These are phyloP conservation scores for Ammodytes marinus DNA, from an alignment of 2,113 vertebrate genomes.

Conservation along the genomic window DNA sequence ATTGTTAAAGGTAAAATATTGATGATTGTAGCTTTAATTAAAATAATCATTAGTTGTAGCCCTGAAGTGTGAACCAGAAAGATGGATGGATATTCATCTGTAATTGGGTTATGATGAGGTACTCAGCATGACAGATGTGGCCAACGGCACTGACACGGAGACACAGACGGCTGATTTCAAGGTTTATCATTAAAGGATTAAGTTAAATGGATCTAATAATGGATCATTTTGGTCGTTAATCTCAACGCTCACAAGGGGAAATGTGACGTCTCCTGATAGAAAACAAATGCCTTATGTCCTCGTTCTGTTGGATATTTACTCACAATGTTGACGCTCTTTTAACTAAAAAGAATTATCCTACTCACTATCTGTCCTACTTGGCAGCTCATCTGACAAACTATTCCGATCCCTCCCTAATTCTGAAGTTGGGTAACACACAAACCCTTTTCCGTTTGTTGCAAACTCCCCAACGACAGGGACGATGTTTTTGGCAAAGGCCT, in stretches of 20 bases:
- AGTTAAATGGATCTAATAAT: constrained; percentile 20
- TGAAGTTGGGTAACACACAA: constrained; percentile 27
- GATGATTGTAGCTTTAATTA: constrained; percentile 27
- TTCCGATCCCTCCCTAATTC: constrained; percentile 29
- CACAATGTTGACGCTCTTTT: constrained; percentile 7
- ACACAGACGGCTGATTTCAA: constrained; percentile 21
- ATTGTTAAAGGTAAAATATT: constrained; percentile 5
- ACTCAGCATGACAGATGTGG: constrained; percentile 38
- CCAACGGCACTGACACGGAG: constrained; percentile 17
- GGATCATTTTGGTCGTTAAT: constrained; percentile 27
- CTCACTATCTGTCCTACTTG: constrained; percentile 39
- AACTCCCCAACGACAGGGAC: constrained; percentile 34
- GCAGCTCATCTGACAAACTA: constrained; percentile 29
- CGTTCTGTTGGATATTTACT: constrained; percentile 19
- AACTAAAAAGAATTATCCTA: constrained; percentile 20
- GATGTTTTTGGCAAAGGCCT: constrained; percentile 17
- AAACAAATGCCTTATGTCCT: not conserved
- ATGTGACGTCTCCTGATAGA: constrained; percentile 6
- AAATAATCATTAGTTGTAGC: constrained; percentile 15
- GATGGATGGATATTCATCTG: constrained; percentile 32
- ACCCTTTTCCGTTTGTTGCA: not conserved
- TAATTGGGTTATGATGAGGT: constrained; percentile 45
- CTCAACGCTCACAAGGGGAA: not conserved
- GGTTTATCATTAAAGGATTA: constrained; percentile 31
- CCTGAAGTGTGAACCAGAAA: constrained; percentile 20